Base-by-base conservation (phyloP, 2,113 vertebrate species). In the Rhinogobius similis region DNA sequence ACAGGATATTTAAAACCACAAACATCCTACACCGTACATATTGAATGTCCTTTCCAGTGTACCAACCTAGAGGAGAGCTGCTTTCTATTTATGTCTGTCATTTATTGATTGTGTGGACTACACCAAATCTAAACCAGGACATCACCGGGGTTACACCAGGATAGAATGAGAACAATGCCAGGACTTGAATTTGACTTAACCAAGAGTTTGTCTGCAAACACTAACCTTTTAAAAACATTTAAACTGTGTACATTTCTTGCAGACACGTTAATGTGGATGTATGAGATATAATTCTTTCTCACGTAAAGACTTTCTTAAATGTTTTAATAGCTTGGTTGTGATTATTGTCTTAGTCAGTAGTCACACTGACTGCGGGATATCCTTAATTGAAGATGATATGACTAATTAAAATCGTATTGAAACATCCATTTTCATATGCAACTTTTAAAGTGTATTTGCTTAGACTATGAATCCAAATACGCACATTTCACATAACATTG, bases 241-340 rank as follows among this genome's bases (percentile, higher is more conserved):
- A 50, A 50, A 50, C 21, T 48, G 46, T 48, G 46, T 48, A n/a
- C 8, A 48, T n/a, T 48, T n/a, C 1, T n/a, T 21, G 46, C 46
- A n/a, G n/a, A 50, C 46, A 8, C 1, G 23, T 21, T 21, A 20
- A 52, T 52, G 76, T 70, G 9, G 27, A 71, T 7, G 9, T 78
- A 44, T 48, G 46, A 48, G 67, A 10, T 84, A 81, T 73, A 76
- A 63, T 55, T 67, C 72, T 70, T 43, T 78, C 72, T 70, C 75
- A 79, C 79, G 62, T 82, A 86, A 9, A 38, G 61, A 32, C 82
- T 81, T 68, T 11, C 18, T 36, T 61, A 20, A 73, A 82, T 72
- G 23, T 84, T 76, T 83, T 76, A 76, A 87, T 83, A n/a, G 70
- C 81, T 66, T 82, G 69, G 85, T 88, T 75, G 73, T 81, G 78